phyloP scores from a whole-genome alignment of 2,888 invertebrate species.

The Bibio marci region DNA sequence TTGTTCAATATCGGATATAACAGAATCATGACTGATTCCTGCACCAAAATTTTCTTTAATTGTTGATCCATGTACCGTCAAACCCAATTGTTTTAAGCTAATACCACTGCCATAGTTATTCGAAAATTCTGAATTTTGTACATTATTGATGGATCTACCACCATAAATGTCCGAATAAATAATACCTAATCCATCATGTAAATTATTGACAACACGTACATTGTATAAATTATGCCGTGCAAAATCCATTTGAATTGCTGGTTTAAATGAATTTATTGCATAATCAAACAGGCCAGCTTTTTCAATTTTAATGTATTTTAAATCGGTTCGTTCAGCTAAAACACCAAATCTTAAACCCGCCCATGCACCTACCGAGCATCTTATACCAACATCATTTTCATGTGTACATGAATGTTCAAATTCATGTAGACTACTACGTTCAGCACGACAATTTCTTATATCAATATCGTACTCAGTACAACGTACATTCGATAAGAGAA shows the following conservation, averaged over 20 bases:
- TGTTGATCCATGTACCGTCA: constrained; percentile 56
- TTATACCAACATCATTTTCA: constrained; percentile 72
- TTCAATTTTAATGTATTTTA: constrained; percentile 78
- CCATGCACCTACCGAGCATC: constrained; percentile 86
- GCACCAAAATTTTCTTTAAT: constrained; percentile 72
- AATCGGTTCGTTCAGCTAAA: constrained; percentile 66
- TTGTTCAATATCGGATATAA: constrained; percentile 65
- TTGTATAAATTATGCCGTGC: constrained; percentile 68
- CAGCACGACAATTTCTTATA: constrained; percentile 71
- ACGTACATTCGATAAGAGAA: constrained; percentile 69
- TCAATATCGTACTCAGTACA: constrained; percentile 86
- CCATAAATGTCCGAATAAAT: constrained; percentile 89
- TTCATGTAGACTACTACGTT: constrained; percentile 40
- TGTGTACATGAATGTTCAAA: constrained; percentile 82
- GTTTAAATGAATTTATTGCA: constrained; percentile 69
- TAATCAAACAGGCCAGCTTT: constrained; percentile 90
- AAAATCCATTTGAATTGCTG: constrained; percentile 78
- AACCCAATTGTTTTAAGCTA: constrained; percentile 72
- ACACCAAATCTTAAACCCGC: constrained; percentile 84
- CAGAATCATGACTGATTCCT: constrained; percentile 86
- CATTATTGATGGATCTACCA: constrained; percentile 61
- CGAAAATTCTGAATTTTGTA: constrained; percentile 69
- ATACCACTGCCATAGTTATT: constrained; percentile 79
- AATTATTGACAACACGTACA: constrained; percentile 65
- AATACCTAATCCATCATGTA: constrained; percentile 84